Evolutionary conservation across 2,888 invertebrate genomes (phyloP), one percentile per base, ranked within the genome.

Genomic region (Nipponacmea schrenckii): DNA sequence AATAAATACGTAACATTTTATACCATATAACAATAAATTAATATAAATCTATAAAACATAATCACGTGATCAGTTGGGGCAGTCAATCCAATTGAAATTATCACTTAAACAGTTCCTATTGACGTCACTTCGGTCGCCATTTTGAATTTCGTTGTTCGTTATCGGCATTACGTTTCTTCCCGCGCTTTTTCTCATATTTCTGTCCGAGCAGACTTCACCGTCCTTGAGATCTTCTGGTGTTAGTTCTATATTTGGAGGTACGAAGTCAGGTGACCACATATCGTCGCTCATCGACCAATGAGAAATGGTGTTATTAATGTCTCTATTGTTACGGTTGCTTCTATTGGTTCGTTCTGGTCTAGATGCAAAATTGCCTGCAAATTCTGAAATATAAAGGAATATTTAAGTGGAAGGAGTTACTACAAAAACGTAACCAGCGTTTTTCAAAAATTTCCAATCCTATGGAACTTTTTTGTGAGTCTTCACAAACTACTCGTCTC

Each of bases 171-270:
- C 56, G 15, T 56, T 14, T 24, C 24, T 56, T 56, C 12, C 24
- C 24, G 24, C 56, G 8, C 24, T 56, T 56, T 56, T 56, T 20
- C 56, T 20, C 56, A 56, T 56, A 56, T 56, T 56, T 4, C 56
- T 56, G 24, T 24, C 24, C 20, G 56, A 56, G 24, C 56, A 56
- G 56, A 84, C 81, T 69, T 83, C 83, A 10, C 83, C 83, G 62
- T 82, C 76, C 62, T 74, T 68, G 45, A 84, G 72, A 62, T 82
- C 82, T n/a, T 79, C 74, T 3, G 82, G 79, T 44, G 79, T 73
- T 27, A 84, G 75, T 8, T 84, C 81, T 26, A 84, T 76, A 69
- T 84, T 84, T 64, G 84, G 84, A 0, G 84, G 84, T 67, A 84
- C 81, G 50, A 76, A 78, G 62, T 77, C 73, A 14, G 77, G 76